Evolutionary conservation across 2,113 vertebrate genomes (phyloP), one percentile per base, ranked within the genome.

Genomic region (Oncorhynchus mykiss): DNA sequence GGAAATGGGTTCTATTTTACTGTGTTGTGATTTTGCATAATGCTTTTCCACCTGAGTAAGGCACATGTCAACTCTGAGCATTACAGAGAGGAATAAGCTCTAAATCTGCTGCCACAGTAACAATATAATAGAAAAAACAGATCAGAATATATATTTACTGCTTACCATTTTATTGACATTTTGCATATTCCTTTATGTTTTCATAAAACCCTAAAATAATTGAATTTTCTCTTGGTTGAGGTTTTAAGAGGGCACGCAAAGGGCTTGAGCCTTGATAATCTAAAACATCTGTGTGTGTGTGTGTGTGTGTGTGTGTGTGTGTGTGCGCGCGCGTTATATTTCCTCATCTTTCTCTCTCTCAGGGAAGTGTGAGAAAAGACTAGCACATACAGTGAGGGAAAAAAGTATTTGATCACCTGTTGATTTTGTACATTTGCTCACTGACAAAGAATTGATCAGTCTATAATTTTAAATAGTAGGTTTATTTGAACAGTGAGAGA

Each of bases 211-310:
- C 84, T 66, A 85, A 82, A 69, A 6, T 45, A 45, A 45, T 45
- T 2, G 0, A 18, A 54, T 14, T 54, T 1, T 18, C 18, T 68
- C 31, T 68, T 31, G 5, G 49, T 67, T 0, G 69, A 25, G 76
- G 70, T 84, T 83, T 81, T 81, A 85, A 24, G 69, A 75, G 72
- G 73, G 59, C 49, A 18, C 16, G 49, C 48, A 51, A 59, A 71
- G 74, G 45, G 64, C 71, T 62, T 0, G 3, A 51, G 51, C 51
- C 51, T 45, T 83, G 78, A 78, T 84, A 85, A 85, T 73, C 68
- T 77, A 64, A 75, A 16, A 31, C 14, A 1, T 68, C 68, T 71
- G 57, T 22, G 18, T 29, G 70, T 1, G 0, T 12, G 39, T 8
- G 3, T 73, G 1, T 68, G 31, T 31, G 31, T 31, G 29, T 31